Base-by-base conservation (phyloP, 1,140 invertebrate species). In the Aphidius ervi region DNA sequence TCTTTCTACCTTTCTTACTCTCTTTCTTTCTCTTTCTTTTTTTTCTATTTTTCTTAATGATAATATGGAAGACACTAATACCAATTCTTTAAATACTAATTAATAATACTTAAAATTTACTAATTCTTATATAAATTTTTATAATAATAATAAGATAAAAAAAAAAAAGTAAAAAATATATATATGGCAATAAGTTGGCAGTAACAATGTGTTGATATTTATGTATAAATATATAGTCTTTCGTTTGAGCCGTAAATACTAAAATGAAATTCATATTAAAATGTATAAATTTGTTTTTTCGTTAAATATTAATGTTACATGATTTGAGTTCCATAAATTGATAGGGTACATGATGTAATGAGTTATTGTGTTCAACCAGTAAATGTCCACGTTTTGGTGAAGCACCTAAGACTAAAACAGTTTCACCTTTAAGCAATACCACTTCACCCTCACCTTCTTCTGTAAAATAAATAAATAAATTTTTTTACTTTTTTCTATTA, bases 321-420 rank as follows among this genome's bases (percentile, higher is more conserved):
- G 86, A 82, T 74, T 88, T 88, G 42, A 92, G 78, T 74, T 92
- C 90, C 79, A 94, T 84, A 76, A 88, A 93, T 75, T 94, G 91
- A 79, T 91, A 93, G 48, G 93, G 93, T 54, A 95, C 90, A 71
- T 94, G 89, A 49, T 91, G 82, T 57, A 84, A 91, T 64, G 85
- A 82, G 68, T 88, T 89, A 74, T 88, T 90, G 72, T 92, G 88
- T 72, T 94, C 90, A 9, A 94, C 92, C 55, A 93, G 80, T 48
- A 95, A 78, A 76, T 93, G 89, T 6, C 93, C 92, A 61, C 91
- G 83, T 59, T 86, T 82, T 10, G 86, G 83, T 5, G 92, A 93
- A 6, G 91, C 88, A 39, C 91, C 91, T 7, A 93, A 83, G 10
- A 94, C 92, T 16, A 91, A 77, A 8, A 95, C 92, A 6, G 86